Evolutionary conservation across 2,797 vertebrate genomes (phyloP).

Genomic region (Paratrypauchen microcephalus): DNA sequence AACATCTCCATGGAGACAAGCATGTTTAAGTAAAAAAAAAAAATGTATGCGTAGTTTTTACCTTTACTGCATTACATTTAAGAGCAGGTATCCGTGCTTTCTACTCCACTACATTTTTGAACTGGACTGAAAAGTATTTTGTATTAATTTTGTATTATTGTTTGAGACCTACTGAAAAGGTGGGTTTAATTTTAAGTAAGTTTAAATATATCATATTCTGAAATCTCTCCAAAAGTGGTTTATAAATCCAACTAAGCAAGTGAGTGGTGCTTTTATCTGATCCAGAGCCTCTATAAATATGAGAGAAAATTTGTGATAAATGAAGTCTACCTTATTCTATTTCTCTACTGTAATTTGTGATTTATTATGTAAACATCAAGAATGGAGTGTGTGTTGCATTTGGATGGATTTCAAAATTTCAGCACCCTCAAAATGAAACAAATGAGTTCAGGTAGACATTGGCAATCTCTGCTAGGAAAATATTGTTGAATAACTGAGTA

Average conservation of each 20-base stretch:
- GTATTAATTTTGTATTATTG: too few relatives aligned
- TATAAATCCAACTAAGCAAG: slow-evolving; percentile 8
- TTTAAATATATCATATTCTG: slow-evolving; percentile 10
- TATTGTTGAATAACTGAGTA: slow-evolving; percentile 5
- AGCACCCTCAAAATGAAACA: slow-evolving; percentile 13
- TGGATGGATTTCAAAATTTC: slow-evolving; percentile 16
- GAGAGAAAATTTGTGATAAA: slow-evolving; percentile 8
- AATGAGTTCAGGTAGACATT: slow-evolving; percentile 14
- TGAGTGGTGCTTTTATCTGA: slow-evolving; percentile 15
- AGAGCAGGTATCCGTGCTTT: too few relatives aligned
- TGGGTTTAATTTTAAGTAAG: not conserved
- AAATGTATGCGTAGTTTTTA: too few relatives aligned
- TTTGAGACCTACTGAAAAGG: too few relatives aligned
- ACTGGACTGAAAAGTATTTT: too few relatives aligned
- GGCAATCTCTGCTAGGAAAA: not conserved
- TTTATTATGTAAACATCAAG: slow-evolving; percentile 21
- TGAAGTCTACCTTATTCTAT: slow-evolving; percentile 16
- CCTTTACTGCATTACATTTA: too few relatives aligned
- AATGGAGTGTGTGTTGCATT: slow-evolving; percentile 1
- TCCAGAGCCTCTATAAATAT: slow-evolving; percentile 2
- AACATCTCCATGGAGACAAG: too few relatives aligned
- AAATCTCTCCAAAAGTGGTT: not conserved
- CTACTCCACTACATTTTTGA: too few relatives aligned
- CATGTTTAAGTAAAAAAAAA: too few relatives aligned
- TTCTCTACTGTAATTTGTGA: not conserved